Evolutionary conservation across 37 sponge, comb jelly and placozoan genomes (phyloP), one percentile per base, ranked within the genome.

Genomic region (Haliclona indistincta): DNA sequence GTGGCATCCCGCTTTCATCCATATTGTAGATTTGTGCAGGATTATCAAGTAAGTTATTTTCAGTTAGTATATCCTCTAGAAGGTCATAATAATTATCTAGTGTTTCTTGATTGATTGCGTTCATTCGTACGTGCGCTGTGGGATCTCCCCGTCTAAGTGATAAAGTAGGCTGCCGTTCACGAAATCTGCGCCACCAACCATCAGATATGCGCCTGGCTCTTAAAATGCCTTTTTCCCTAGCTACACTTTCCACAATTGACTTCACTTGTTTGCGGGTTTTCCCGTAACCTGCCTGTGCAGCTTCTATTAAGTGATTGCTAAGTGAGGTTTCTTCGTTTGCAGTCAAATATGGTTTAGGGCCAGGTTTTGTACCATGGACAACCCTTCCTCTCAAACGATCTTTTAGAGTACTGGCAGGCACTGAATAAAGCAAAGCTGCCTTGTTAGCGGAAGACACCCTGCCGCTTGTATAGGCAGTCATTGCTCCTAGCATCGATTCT

Each of bases 1-100:
- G 54, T 13, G 85, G 85, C 64, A 84, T 70, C 2, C 85, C 78
- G 7, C 29, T 76, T 39, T 84, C 71, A 43, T 84, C 85, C 20
- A 54, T 37, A 63, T 81, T 81, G 38, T 43, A 81, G 29, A 70
- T 63, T 19, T 23, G 65, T 2, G 4, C 33, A 26, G 82, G 82
- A 5, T 6, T 20, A 25, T 73, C n/a, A 4, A 74, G 2, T 32
- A 81, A 38, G 32, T 39, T 54, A 62, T 63, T 61, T 38, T 81
- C 67, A 11, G 33, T 51, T 49, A 74, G n/a, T 22, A 43, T 51
- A n/a, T 28, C 45, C 33, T 81, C 37, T 28, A 81, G 64, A 15
- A 58, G 64, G 43, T 40, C 8, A 34, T 35, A 81, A 32, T 56
- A 61, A 4, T 68, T 68, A 11, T 69, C 30, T 37, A 85, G 42